These are phyloP conservation scores for Garrulus glandarius DNA, from an alignment of 2,797 vertebrate genomes.

Conservation along the genomic window DNA sequence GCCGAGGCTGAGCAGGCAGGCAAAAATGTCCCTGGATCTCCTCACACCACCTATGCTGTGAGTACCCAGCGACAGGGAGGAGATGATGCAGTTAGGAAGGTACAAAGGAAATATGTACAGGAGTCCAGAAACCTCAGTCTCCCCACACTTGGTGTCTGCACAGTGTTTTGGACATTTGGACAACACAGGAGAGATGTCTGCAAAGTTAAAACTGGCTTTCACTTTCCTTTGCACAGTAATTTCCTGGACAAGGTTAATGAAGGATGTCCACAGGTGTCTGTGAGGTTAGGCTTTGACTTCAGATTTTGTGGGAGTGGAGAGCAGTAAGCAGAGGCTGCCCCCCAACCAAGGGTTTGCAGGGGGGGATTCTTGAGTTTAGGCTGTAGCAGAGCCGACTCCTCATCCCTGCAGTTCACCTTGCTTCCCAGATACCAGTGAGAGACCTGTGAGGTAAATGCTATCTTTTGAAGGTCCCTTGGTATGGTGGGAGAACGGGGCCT, in stretches of 20 bases:
- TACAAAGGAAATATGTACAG: not conserved
- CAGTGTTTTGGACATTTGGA: not conserved
- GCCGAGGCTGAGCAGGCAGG: not conserved
- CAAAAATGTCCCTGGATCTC: not conserved
- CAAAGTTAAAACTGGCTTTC: not conserved
- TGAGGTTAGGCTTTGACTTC: not conserved
- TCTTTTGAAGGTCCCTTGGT: not conserved
- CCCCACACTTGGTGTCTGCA: fast-evolving
- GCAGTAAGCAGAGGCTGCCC: not conserved
- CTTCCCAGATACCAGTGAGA: not conserved
- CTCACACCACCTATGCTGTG: fast-evolving
- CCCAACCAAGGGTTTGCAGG: not conserved
- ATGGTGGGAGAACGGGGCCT: not conserved
- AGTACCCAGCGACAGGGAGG: not conserved
- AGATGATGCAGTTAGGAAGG: not conserved
- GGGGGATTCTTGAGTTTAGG: not conserved
- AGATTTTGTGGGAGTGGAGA: not conserved
- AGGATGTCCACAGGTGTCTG: not conserved
- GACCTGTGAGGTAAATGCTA: fast-evolving
- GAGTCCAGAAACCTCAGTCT: not conserved
- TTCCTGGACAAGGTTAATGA: fast-evolving
- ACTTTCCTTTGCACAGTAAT: not conserved
- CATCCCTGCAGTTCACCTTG: not conserved
- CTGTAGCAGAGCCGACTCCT: fast-evolving
- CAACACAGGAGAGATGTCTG: not conserved